phyloP scores from a whole-genome alignment of 2,888 invertebrate species.

The Erynnis tages region DNA sequence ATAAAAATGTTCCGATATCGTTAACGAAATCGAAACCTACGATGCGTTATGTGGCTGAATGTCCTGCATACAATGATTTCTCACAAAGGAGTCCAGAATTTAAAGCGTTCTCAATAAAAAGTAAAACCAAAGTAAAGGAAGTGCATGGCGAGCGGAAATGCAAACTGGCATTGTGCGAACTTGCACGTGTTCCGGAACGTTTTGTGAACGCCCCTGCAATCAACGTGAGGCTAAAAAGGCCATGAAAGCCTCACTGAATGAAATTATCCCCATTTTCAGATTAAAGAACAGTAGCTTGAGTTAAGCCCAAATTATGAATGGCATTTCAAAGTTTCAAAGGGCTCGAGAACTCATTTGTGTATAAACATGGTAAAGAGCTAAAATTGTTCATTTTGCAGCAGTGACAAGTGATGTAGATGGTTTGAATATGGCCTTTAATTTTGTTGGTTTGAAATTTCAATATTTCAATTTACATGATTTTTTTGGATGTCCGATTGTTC shows the following conservation, averaged over 20 bases:
- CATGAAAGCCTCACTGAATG: constrained; percentile 55
- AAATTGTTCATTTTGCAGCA: too few species aligned
- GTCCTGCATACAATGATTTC: constrained; percentile 65
- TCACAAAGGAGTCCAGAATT: constrained; percentile 69
- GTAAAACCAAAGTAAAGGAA: constrained; percentile 77
- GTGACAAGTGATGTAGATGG: too few species aligned
- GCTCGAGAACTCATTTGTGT: not conserved
- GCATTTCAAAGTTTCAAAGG: not conserved
- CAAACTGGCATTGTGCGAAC: constrained; percentile 78
- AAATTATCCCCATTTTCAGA: constrained; percentile 56
- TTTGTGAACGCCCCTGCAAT: constrained; percentile 67
- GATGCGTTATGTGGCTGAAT: constrained; percentile 72
- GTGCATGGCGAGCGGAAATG: constrained; percentile 80
- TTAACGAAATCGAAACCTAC: constrained; percentile 81
- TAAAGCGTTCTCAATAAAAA: constrained; percentile 74
- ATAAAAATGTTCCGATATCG: constrained; percentile 75
- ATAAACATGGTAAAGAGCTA: too few species aligned
- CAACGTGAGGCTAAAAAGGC: constrained; percentile 43
- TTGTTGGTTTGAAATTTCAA: too few species aligned
- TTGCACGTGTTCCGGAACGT: constrained; percentile 79
- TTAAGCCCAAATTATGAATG: constrained; percentile 21
- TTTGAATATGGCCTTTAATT: too few species aligned
- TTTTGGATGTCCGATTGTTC: too few species aligned
- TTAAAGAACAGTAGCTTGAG: constrained; percentile 33
- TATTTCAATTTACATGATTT: too few species aligned